Evolutionary conservation across 2,113 vertebrate species (phyloP).

Genomic region (Synchiropus splendidus): DNA sequence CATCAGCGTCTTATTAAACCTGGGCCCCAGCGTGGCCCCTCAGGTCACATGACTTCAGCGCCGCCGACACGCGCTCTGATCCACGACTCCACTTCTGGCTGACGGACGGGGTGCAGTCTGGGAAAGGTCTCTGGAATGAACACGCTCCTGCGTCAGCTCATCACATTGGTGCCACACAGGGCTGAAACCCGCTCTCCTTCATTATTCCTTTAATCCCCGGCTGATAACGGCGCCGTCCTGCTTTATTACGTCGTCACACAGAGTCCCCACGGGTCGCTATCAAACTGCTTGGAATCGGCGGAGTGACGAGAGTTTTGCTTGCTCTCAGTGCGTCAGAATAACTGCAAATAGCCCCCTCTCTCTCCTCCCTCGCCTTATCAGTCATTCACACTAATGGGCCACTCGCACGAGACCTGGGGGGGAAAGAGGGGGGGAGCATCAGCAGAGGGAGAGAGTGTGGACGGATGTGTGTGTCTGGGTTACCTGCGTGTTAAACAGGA

Average conservation of each 20-base stretch:
- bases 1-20: too few relatives aligned
- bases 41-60: too few relatives aligned
- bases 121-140: constrained; percentile 68
- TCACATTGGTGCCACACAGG: constrained; percentile 73
- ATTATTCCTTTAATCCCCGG: constrained; percentile 69
- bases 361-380: constrained; percentile 49
- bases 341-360: constrained; percentile 56
- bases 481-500: too few relatives aligned
- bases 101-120: constrained; percentile 63
- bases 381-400: constrained; percentile 59
- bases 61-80: too few relatives aligned
- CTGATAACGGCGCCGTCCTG: constrained; percentile 58
- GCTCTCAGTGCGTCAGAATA: constrained; percentile 66
- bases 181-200: constrained; percentile 62
- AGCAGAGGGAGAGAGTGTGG: too few relatives aligned
- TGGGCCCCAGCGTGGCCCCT: too few relatives aligned
- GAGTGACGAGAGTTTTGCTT: constrained; percentile 63
- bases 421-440: too few relatives aligned
- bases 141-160: constrained; percentile 69
- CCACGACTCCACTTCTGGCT: constrained; percentile 24
- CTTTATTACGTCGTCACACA: constrained; percentile 70
- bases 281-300: constrained; percentile 70
- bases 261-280: constrained; percentile 60
- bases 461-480: too few relatives aligned
- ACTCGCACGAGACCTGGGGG: too few relatives aligned